These are phyloP conservation scores for Bostrychus sinensis DNA, from an alignment of 2,113 vertebrate genomes.

Conservation along the genomic window DNA sequence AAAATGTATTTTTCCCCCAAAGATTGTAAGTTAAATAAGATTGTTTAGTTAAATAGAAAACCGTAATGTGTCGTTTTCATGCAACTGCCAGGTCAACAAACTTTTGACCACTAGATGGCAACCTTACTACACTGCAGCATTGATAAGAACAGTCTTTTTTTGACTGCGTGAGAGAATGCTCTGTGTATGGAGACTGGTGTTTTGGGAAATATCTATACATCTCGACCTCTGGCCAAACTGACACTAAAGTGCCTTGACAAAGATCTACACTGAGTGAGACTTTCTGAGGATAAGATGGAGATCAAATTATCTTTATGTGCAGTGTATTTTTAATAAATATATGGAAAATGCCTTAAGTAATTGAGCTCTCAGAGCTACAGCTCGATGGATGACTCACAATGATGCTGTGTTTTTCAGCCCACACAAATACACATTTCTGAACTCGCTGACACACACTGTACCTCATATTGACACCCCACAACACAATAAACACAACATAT, in stretches of 20 bases:
- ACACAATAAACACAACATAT: slow-evolving; percentile 2
- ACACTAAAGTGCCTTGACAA: slow-evolving; percentile 7
- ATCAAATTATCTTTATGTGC: slow-evolving; percentile 38
- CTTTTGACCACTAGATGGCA: slow-evolving; percentile 66
- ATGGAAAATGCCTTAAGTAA: slow-evolving; percentile 69
- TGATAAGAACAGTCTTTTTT: slow-evolving; percentile 36
- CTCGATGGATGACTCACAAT: slow-evolving; percentile 74
- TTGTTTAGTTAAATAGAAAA: no score
- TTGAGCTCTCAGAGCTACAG: slow-evolving; percentile 61
- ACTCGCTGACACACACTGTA: slow-evolving; percentile 41
- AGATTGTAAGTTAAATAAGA: no score
- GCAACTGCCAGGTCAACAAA: slow-evolving; percentile 7
- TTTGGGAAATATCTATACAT: not conserved
- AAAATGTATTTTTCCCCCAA: no score
- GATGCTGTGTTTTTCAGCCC: slow-evolving; percentile 72
- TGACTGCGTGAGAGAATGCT: slow-evolving; percentile 33
- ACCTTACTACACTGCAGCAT: slow-evolving; percentile 47
- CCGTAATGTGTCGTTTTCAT: no score
- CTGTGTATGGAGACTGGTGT: not conserved
- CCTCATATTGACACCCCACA: slow-evolving; percentile 22
- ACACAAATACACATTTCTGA: slow-evolving; percentile 54
- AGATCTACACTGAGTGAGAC: slow-evolving; percentile 16
- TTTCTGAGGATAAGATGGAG: slow-evolving; percentile 27
- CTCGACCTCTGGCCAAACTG: slow-evolving; percentile 3
- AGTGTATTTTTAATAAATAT: slow-evolving; percentile 49